These are phyloP conservation scores for Julus scanicus DNA, from an alignment of 2,888 invertebrate genomes.

Conservation along the genomic window DNA sequence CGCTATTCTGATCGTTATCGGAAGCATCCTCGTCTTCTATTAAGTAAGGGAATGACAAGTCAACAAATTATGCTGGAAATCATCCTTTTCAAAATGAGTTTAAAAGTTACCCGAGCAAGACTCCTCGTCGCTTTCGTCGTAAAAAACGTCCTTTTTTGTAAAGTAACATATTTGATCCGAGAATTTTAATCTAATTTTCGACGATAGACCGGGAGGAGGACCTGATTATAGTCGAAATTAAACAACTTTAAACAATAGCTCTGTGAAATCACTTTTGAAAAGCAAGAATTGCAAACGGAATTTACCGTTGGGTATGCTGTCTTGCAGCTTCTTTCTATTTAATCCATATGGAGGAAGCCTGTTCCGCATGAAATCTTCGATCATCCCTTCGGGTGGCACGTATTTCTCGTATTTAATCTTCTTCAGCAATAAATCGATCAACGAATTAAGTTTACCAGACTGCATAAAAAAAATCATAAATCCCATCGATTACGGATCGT, in stretches of 20 bases:
- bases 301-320: slow-evolving; percentile 51
- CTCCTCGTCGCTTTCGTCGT: slow-evolving; percentile 53
- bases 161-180: slow-evolving; percentile 58
- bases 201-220: slow-evolving; percentile 56
- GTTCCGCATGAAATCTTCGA: slow-evolving; percentile 59
- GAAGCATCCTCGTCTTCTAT: background rate
- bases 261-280: background rate
- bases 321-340: slow-evolving; percentile 55
- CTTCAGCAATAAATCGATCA: slow-evolving; percentile 56
- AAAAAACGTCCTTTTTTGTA: slow-evolving; percentile 51
- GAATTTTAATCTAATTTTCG: slow-evolving; percentile 57
- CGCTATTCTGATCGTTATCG: background rate
- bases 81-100: background rate
- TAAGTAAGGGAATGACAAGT: background rate
- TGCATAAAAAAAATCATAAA: background rate
- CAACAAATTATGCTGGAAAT: background rate
- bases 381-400: slow-evolving; percentile 58
- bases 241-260: background rate
- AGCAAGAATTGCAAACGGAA: background rate
- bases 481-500: background rate
- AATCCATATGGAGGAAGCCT: slow-evolving; percentile 58
- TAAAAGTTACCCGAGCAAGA: slow-evolving; percentile 44
- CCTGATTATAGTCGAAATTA: slow-evolving; percentile 30
- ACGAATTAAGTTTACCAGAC: slow-evolving; percentile 58
- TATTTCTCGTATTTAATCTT: slow-evolving; percentile 58